Evolutionary conservation across 2,797 vertebrate genomes (phyloP).

Genomic region (Odontamblyopus rebecca): DNA sequence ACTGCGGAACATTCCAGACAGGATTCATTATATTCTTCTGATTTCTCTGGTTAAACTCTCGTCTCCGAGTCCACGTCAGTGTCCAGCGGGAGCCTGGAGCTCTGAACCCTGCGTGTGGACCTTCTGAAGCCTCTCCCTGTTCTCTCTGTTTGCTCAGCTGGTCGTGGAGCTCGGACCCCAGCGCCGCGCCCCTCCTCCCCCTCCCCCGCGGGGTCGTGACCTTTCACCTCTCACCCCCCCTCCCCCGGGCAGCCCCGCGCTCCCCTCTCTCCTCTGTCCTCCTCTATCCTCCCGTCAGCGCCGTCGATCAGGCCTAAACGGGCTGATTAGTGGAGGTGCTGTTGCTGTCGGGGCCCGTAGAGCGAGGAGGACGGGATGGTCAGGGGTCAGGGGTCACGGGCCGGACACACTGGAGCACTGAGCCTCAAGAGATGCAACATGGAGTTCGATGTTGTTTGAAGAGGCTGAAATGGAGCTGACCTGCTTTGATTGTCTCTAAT

Average conservation of each 20-base stretch:
- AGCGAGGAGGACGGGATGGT: too few species aligned
- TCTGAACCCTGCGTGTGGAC: constrained; percentile 16
- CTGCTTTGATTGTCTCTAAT: constrained; percentile 42
- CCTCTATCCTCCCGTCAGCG: neutral
- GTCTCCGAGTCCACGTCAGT: too few species aligned
- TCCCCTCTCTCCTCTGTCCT: constrained; percentile 14
- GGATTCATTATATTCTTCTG: too few species aligned
- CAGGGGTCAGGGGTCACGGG: constrained; percentile 33
- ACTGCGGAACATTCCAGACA: too few species aligned
- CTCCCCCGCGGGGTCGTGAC: constrained; percentile 65
- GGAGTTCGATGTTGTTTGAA: constrained; percentile 60
- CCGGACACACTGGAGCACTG: constrained; percentile 69
- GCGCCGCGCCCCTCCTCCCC: constrained; percentile 52
- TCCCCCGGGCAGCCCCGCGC: constrained; percentile 29
- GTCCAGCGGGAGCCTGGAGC: constrained; percentile 42
- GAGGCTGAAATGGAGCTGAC: constrained; percentile 34
- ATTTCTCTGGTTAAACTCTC: too few species aligned
- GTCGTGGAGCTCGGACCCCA: constrained; percentile 68
- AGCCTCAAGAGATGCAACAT: constrained; percentile 54
- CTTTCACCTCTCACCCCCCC: constrained; percentile 66
- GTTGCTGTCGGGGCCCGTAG: too few species aligned
- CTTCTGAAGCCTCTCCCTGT: constrained; percentile 72
- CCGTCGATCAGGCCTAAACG: too few species aligned
- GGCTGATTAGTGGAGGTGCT: too few species aligned
- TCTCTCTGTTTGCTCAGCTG: constrained; percentile 83